Conservation (phyloP, 2,113 vertebrate species). For the Uria lomvia region DNA sequence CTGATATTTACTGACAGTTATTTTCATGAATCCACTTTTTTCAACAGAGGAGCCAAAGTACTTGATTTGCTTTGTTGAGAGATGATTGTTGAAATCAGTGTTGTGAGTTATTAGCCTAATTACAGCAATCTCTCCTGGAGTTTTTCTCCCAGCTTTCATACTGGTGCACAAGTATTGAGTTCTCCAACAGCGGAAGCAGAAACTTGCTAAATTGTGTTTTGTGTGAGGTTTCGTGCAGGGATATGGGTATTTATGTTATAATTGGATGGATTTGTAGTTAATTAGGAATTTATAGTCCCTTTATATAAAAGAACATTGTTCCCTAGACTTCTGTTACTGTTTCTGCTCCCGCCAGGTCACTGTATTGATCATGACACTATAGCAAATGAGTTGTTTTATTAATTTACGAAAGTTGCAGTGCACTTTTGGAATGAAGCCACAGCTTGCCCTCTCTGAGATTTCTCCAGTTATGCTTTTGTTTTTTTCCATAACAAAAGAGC, state of each 20-base stretch:
- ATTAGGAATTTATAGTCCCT: neutral
- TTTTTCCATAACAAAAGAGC: neutral
- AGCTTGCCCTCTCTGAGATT: neutral
- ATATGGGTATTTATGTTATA: neutral
- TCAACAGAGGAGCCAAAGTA: neutral
- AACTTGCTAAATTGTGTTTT: neutral
- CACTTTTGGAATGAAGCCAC: neutral
- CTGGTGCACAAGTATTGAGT: neutral
- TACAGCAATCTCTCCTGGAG: neutral
- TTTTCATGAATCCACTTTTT: neutral
- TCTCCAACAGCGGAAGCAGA: neutral
- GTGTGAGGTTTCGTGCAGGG: neutral
- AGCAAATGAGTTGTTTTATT: neutral
- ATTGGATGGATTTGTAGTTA: neutral
- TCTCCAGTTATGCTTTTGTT: neutral
- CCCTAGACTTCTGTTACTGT: neutral
- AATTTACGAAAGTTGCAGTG: neutral
- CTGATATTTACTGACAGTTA: neutral
- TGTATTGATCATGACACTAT: neutral
- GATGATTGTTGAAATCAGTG: neutral
- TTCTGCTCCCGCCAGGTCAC: neutral
- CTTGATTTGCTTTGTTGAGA: neutral
- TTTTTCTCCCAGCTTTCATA: neutral
- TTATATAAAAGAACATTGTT: neutral
- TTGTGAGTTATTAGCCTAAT: neutral